Conservation (phyloP, 2,888 invertebrate species). For the Pollenia angustigena region DNA sequence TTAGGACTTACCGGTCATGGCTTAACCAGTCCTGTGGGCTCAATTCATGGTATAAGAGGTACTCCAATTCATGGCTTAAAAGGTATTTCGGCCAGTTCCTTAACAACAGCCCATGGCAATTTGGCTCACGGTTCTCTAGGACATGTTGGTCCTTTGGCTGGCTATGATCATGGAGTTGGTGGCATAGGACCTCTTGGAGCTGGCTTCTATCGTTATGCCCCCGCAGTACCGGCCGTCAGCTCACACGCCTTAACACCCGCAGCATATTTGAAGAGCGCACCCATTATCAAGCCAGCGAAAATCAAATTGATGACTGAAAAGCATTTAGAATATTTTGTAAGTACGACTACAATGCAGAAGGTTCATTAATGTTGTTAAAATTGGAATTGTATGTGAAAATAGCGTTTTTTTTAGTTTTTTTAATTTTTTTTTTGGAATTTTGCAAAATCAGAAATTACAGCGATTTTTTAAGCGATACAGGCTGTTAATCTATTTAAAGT, state of each 20-base stretch:
- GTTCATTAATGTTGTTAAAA: background rate
- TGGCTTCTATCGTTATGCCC: conserved; percentile 82
- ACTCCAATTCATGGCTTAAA: conserved; percentile 64
- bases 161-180: conserved; percentile 78
- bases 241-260: conserved; percentile 83
- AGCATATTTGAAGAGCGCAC: conserved; percentile 82
- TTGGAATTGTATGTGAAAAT: no score
- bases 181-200: conserved; percentile 80
- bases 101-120: conserved; percentile 37
- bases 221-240: conserved; percentile 80
- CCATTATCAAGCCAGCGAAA: conserved; percentile 82
- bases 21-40: conserved; percentile 30
- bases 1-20: conserved; percentile 73
- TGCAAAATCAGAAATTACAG: background rate
- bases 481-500: no score
- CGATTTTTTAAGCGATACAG: no score
- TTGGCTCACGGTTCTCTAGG: conserved; percentile 59
- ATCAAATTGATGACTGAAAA: conserved; percentile 86
- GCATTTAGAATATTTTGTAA: conserved; percentile 88
- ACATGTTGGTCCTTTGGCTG: conserved; percentile 75
- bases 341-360: conserved; percentile 77
- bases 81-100: conserved; percentile 6
- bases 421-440: background rate
- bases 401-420: no score
- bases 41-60: conserved; percentile 64